phyloP scores from a whole-genome alignment of 2,888 invertebrate genomes.

The Gisinianus flammeolus region DNA sequence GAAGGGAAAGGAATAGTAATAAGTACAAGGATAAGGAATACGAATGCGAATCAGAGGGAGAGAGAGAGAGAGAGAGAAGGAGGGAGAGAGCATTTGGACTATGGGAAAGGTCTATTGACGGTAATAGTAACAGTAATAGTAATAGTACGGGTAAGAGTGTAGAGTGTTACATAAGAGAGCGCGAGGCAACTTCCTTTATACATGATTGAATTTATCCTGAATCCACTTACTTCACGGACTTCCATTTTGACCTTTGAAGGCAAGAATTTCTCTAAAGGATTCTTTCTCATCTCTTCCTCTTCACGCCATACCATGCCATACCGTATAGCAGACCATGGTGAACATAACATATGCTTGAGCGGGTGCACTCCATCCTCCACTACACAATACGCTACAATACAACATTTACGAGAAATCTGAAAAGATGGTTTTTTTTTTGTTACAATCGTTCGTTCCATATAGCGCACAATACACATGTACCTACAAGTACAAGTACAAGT shows the following conservation, averaged over 20 bases:
- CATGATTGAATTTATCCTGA: slow-evolving; percentile 42
- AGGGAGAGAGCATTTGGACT: neutral
- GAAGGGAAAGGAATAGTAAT: neutral
- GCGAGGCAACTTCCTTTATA: slow-evolving; percentile 25
- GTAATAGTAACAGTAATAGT: neutral
- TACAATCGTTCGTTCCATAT: too few relatives aligned
- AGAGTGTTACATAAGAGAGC: neutral
- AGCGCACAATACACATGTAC: too few relatives aligned
- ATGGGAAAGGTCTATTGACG: neutral
- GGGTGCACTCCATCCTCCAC: too few relatives aligned
- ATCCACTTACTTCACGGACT: slow-evolving; percentile 40
- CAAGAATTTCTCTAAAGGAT: slow-evolving; percentile 7
- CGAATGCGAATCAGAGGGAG: neutral
- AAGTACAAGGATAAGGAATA: neutral
- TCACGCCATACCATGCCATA: slow-evolving; percentile 1
- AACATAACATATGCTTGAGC: too few relatives aligned
- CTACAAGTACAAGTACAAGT: too few relatives aligned
- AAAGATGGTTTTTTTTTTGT: too few relatives aligned
- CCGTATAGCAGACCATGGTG: too few relatives aligned
- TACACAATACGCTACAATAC: too few relatives aligned
- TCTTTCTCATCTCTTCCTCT: neutral
- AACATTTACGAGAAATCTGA: too few relatives aligned
- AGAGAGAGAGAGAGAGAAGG: slow-evolving; percentile 3
- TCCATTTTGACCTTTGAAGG: slow-evolving; percentile 26
- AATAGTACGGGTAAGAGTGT: neutral